Conservation (phyloP, 2,888 invertebrate genomes). For the Philaethria dido region DNA sequence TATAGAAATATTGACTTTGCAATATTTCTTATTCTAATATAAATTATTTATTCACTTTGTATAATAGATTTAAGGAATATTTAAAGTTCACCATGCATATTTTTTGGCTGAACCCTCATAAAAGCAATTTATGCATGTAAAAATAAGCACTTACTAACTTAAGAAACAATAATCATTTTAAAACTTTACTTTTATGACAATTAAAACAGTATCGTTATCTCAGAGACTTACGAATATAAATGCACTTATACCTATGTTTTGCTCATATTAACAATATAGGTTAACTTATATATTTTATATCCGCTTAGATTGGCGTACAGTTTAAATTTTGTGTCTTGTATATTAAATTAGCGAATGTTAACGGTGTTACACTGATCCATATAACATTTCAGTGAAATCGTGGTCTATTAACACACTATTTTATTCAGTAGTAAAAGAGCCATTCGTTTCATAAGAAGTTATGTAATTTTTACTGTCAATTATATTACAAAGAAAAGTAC, state of each 20-base stretch:
- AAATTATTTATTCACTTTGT: conserved; percentile 39
- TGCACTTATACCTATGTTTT: neutral
- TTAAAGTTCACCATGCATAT: conserved; percentile 31
- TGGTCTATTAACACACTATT: neutral
- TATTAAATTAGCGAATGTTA: neutral
- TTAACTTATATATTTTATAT: conserved; percentile 1
- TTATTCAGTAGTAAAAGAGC: neutral
- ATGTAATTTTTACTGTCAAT: conserved; percentile 8
- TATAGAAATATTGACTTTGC: conserved; percentile 38
- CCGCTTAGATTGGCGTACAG: neutral
- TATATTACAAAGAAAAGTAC: conserved; percentile 12
- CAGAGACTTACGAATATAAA: neutral
- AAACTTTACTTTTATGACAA: neutral
- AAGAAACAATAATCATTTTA: neutral
- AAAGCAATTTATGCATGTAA: neutral
- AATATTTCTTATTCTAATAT: conserved; percentile 40
- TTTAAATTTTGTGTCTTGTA: neutral
- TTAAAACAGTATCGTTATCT: neutral
- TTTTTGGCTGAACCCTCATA: conserved; percentile 30
- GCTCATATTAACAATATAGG: neutral
- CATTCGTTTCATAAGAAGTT: neutral
- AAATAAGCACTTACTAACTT: neutral
- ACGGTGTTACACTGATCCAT: neutral
- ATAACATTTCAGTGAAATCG: neutral
- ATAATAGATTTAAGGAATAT: conserved; percentile 36